Base-by-base conservation (phyloP, 2,113 vertebrate genomes). In the Willisornis vidua region DNA sequence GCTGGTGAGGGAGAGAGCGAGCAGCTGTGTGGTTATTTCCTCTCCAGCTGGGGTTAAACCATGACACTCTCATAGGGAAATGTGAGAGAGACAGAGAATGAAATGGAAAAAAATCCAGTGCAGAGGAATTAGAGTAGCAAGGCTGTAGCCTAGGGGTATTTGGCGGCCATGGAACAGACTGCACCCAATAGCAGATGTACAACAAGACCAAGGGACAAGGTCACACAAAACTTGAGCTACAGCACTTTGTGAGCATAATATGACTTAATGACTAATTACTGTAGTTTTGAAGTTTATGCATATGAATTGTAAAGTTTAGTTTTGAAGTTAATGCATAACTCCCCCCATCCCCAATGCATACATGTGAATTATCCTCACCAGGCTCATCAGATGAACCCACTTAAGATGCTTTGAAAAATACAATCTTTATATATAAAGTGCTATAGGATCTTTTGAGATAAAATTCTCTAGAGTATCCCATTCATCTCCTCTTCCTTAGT, bases 401-500 rank as follows among this genome's bases (percentile, higher is more conserved):
- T 66, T 20, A 83, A 62, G 33, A 65, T 19, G 26, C n/a, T 63
- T 63, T 85, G 51, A 67, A 80, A 88, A 80, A 19, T 14, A 0
- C 12, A 55, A 8, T n/a, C 19, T 59, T 77, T 35, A 55, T 65
- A 63, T 41, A 75, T 28, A 12, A 88, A 93, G 15, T 71, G 4
- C 13, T 68, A 23, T 31, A 77, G 46, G 33, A 62, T 59, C 35
- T 89, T 94, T n/a, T 43, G 82, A 58, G 35, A 87, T 31, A 58
- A 91, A 94, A 77, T 55, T 39, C 67, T 85, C 43, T 19, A 12
- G 9, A 85, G 24, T 49, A 35, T 71, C 67, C 17, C 39, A 80
- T 83, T 94, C 65, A 85, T 67, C 23, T 85, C 43, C 29, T 85
- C 29, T 94, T 96, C 70, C 57, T 86, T 72, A 86, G 24, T 77